Evolutionary conservation across 1,140 invertebrate genomes (phyloP), one percentile per base, ranked within the genome.

Genomic region (Eriosoma lanigerum): DNA sequence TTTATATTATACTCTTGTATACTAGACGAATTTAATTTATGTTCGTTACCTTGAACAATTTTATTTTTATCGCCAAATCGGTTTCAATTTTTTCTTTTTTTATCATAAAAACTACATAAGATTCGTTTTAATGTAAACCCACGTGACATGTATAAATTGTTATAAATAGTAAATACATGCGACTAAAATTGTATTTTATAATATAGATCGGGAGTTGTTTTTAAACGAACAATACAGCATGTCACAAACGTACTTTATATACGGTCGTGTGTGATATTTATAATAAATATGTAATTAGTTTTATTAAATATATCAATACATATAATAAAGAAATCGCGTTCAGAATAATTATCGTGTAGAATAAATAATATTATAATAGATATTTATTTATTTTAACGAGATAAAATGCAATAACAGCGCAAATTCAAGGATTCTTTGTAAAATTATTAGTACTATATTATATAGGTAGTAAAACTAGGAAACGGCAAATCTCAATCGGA

Each of bases 31-130:
- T 70, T 70, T 70, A 70, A 73, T 52, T 73, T 32, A 54, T 52
- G 50, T 13, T 54, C 50, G n/a, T 73, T n/a, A 32, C 70, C 50
- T 73, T 73, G 52, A 73, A 73, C 70, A 26, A 56, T 54, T 73
- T 73, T 73, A 4, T 38, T 73, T 73, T 73, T 44, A 73, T 56
- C 17, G 19, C 70, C 52, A 73, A 73, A 73, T 54, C n/a, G 19
- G 29, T 52, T 73, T 73, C 70, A 73, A n/a, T n/a, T n/a, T n/a
- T n/a, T n/a, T n/a, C n/a, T n/a, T n/a, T n/a, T n/a, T n/a, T n/a
- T n/a, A n/a, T n/a, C n/a, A n/a, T n/a, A n/a, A n/a, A 52, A 54
- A 73, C 52, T 48, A 44, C 64, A 15, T 24, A 26, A n/a, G 24
- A 48, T 68, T 48, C 21, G 64, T 48, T 26, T 24, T 21, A 44